phyloP scores from a whole-genome alignment of 2,113 vertebrate species.

The Ceyx melanurus region DNA sequence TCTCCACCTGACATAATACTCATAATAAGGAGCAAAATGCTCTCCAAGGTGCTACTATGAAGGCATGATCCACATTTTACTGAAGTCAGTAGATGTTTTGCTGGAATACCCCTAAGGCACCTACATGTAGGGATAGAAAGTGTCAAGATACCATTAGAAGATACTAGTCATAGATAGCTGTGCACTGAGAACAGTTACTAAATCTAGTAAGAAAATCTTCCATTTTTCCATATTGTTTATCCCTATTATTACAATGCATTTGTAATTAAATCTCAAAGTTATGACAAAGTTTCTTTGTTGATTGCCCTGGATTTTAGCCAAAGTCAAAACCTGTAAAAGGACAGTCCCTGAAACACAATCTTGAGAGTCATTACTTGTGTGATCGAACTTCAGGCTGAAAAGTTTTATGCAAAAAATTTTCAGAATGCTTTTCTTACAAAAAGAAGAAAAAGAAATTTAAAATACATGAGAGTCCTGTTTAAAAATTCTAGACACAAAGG shows the following conservation, averaged over 20 bases:
- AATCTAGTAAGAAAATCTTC: neutral
- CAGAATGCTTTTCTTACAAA: neutral
- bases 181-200: neutral
- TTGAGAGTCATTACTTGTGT: neutral
- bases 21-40: neutral
- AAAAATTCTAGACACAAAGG: neutral
- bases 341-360: neutral
- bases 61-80: neutral
- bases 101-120: fast-evolving
- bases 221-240: neutral
- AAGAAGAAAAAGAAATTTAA: neutral
- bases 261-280: neutral
- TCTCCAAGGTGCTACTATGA: neutral
- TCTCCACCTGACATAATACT: neutral
- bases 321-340: neutral
- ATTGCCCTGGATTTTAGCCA: neutral
- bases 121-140: neutral
- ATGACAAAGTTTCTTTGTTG: neutral
- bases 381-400: neutral
- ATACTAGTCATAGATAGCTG: neutral
- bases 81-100: neutral
- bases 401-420: neutral
- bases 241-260: neutral
- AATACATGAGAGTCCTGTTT: neutral
- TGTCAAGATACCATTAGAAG: neutral